Percentiles rank a stretch among this genome's conserved stretches.
phyloP scores from a whole-genome alignment of 2,888 invertebrate genomes.

The Bhutanitis thaidina region DNA sequence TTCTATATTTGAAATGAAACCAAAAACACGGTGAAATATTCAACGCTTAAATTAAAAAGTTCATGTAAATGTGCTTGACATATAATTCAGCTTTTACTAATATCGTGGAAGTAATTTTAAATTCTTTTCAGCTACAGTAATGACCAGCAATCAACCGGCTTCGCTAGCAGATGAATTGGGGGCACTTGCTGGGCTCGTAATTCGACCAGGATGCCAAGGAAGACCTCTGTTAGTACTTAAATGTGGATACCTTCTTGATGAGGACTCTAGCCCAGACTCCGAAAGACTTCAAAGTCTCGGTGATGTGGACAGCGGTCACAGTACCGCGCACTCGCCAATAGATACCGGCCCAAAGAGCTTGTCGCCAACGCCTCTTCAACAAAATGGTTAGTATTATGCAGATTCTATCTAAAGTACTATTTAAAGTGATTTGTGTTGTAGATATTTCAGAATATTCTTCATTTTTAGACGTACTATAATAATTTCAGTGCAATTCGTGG shows the following conservation, averaged over 20 bases:
- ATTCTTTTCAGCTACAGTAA: slow-evolving; percentile 79
- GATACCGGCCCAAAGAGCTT: slow-evolving; percentile 91
- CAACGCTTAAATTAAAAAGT: too few species aligned
- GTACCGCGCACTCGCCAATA: slow-evolving; percentile 92
- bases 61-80: too few species aligned
- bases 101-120: not conserved
- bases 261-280: slow-evolving; percentile 92
- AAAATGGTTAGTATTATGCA: slow-evolving; percentile 51
- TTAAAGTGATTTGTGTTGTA: slow-evolving; percentile 1
- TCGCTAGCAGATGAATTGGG: slow-evolving; percentile 86
- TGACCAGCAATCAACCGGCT: slow-evolving; percentile 81
- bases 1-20: too few species aligned
- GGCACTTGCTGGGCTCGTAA: slow-evolving; percentile 56
- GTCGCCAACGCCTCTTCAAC: slow-evolving; percentile 84
- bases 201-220: slow-evolving; percentile 61
- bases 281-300: slow-evolving; percentile 87
- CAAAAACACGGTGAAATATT: too few species aligned
- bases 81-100: not conserved
- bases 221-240: slow-evolving; percentile 84
- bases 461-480: slow-evolving; percentile 16
- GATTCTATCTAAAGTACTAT: not conserved
- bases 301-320: slow-evolving; percentile 93
- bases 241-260: slow-evolving; percentile 87
- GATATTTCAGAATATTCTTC: not conserved
- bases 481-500: slow-evolving; percentile 22